A percentile compares a stretch with the other conserved stretches of the same genome.
Evolutionary conservation across 2,797 vertebrate species (phyloP).

Genomic region (Pangasius mekongensis): DNA sequence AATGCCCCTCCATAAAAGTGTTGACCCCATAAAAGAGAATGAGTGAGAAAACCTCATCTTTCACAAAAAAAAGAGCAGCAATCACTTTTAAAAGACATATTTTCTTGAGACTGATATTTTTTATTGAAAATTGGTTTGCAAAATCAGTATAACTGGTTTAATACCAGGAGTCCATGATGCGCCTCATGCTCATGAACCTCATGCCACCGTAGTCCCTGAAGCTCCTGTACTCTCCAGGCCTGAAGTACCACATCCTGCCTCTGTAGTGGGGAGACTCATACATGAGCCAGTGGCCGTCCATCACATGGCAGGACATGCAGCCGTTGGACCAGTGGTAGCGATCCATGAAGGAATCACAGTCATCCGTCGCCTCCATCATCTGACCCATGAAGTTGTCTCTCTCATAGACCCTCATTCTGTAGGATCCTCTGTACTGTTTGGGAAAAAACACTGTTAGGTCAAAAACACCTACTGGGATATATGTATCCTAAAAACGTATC

Average conservation of each 20-base stretch:
- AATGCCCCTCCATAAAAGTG: background rate
- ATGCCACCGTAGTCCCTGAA: constrained; percentile 61
- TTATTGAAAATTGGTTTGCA: background rate
- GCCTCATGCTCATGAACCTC: constrained; percentile 70
- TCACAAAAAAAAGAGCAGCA: background rate
- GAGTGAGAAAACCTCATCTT: background rate
- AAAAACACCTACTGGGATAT: too few relatives aligned
- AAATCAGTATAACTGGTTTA: constrained; percentile 24
- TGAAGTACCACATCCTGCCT: constrained; percentile 71
- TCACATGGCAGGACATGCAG: constrained; percentile 56
- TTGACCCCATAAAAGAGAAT: background rate
- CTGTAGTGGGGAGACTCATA: constrained; percentile 71
- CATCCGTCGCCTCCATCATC: too few relatives aligned
- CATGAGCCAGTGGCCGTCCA: constrained; percentile 49
- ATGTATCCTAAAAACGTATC: background rate
- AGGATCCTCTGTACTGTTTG: constrained; percentile 61
- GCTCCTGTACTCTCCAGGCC: constrained; percentile 73
- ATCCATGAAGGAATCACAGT: too few relatives aligned
- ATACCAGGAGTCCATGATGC: constrained; percentile 67
- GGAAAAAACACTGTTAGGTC: too few relatives aligned
- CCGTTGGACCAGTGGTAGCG: constrained; percentile 33
- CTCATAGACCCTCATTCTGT: too few relatives aligned
- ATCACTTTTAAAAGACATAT: background rate
- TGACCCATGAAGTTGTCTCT: too few relatives aligned
- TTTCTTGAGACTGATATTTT: background rate